Conservation (phyloP, 2,113 vertebrate genomes). For the Sander vitreus region DNA sequence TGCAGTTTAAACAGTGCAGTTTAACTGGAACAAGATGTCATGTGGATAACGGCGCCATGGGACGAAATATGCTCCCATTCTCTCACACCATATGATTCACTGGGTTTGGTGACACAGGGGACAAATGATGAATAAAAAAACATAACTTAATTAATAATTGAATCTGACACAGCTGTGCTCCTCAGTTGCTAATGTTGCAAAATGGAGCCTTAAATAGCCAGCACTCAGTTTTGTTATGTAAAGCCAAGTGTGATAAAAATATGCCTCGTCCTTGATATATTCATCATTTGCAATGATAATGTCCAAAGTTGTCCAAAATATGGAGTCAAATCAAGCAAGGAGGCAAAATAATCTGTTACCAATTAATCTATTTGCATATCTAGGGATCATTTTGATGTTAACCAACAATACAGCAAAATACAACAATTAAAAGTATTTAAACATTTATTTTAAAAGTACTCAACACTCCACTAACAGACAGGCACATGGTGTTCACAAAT, state of each 20-base stretch:
- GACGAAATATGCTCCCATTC: slow-evolving; percentile 52
- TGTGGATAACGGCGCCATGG: slow-evolving; percentile 36
- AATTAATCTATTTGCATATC: not conserved
- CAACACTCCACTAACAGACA: not conserved
- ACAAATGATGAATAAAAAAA: slow-evolving; percentile 69
- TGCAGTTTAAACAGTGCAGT: not conserved
- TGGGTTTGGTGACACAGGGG: slow-evolving; percentile 57
- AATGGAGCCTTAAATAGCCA: slow-evolving; percentile 65
- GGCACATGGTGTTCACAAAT: not conserved
- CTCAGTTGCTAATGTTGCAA: slow-evolving; percentile 52
- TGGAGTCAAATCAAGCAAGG: slow-evolving; percentile 4
- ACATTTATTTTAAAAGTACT: not conserved
- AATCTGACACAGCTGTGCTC: slow-evolving; percentile 67
- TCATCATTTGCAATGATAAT: slow-evolving; percentile 7
- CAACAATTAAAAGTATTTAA: not conserved
- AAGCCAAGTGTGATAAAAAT: slow-evolving; percentile 43
- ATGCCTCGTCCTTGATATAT: slow-evolving; percentile 56
- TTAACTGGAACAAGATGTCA: slow-evolving; percentile 64
- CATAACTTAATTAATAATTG: slow-evolving; percentile 73
- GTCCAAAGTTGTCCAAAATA: not conserved
- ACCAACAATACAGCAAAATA: not conserved
- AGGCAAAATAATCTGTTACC: not conserved
- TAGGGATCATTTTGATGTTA: not conserved
- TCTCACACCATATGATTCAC: slow-evolving; percentile 45
- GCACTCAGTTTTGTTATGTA: slow-evolving; percentile 60